Evolutionary conservation across 2,113 vertebrate genomes (phyloP).

Genomic region (Pachypanchax playfairii): DNA sequence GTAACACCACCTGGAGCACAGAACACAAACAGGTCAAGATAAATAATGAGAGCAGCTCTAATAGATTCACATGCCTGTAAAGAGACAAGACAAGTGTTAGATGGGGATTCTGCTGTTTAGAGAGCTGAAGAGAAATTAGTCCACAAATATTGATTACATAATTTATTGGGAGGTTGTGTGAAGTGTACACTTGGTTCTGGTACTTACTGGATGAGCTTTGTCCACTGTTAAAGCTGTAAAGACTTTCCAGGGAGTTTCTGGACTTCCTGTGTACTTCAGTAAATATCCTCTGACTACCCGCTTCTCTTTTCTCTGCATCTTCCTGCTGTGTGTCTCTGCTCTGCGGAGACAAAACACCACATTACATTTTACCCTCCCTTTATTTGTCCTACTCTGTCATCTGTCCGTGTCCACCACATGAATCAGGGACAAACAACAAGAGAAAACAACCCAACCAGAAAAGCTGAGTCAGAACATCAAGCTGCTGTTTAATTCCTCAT

Average conservation of each 20-base stretch:
- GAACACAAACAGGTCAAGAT: conserved; percentile 21
- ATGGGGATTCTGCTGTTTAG: conserved; percentile 1
- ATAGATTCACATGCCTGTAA: neutral
- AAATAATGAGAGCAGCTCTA: neutral
- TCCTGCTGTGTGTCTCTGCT: conserved; percentile 71
- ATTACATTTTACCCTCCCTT: conserved; percentile 8
- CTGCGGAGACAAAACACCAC: conserved; percentile 66
- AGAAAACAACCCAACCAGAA: too few species aligned
- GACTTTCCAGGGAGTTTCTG: conserved; percentile 89
- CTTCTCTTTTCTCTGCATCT: conserved; percentile 68
- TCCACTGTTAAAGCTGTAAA: conserved; percentile 87
- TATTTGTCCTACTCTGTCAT: neutral
- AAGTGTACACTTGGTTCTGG: conserved; percentile 8
- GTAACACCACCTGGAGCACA: conserved; percentile 85
- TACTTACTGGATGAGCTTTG: conserved; percentile 93
- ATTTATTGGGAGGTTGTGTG: conserved; percentile 23
- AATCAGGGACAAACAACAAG: conserved; percentile 24
- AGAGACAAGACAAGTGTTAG: neutral
- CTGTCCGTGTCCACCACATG: neutral
- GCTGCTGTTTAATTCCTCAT: conserved; percentile 50
- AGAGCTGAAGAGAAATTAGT: too few species aligned
- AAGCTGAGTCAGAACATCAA: conserved; percentile 34
- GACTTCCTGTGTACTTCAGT: conserved; percentile 74
- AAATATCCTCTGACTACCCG: conserved; percentile 52
- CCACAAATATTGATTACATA: too few species aligned